Evolutionary conservation across 2,113 vertebrate species (phyloP).

Genomic region (Erinaceus europaeus): DNA sequence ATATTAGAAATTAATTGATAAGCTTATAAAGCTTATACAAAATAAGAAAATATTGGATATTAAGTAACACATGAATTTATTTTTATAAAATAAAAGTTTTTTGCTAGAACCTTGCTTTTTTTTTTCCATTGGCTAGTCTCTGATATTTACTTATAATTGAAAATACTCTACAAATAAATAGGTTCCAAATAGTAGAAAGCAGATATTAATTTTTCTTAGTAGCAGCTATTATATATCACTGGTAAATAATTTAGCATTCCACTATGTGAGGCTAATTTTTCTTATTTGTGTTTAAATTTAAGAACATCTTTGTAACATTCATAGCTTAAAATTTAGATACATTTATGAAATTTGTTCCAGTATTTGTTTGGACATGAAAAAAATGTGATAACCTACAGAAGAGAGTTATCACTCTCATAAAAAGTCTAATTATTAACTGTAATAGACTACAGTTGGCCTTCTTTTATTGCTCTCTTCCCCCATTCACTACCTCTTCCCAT

Average conservation of each 20-base stretch:
- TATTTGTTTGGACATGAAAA: constrained; percentile 22
- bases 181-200: constrained; percentile 31
- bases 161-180: constrained; percentile 59
- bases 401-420: no score
- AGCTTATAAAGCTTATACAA: constrained; percentile 36
- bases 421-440: not conserved
- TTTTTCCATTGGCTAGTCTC: constrained; percentile 12
- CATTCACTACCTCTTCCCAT: not conserved
- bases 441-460: not conserved
- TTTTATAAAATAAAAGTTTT: constrained; percentile 34
- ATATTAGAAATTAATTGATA: no score
- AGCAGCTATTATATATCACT: constrained; percentile 44
- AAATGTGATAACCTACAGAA: not conserved
- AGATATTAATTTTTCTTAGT: constrained; percentile 50
- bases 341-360: constrained; percentile 25
- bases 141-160: constrained; percentile 50
- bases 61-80: constrained; percentile 24
- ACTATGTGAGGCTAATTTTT: constrained; percentile 43
- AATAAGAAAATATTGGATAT: constrained; percentile 30
- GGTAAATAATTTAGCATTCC: constrained; percentile 55
- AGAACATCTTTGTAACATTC: constrained; percentile 17
- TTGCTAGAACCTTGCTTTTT: constrained; percentile 15
- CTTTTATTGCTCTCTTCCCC: not conserved
- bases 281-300: constrained; percentile 29
- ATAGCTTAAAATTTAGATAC: not conserved